Evolutionary conservation across 2,888 invertebrate species (phyloP).

Genomic region (Linyphia triangularis): DNA sequence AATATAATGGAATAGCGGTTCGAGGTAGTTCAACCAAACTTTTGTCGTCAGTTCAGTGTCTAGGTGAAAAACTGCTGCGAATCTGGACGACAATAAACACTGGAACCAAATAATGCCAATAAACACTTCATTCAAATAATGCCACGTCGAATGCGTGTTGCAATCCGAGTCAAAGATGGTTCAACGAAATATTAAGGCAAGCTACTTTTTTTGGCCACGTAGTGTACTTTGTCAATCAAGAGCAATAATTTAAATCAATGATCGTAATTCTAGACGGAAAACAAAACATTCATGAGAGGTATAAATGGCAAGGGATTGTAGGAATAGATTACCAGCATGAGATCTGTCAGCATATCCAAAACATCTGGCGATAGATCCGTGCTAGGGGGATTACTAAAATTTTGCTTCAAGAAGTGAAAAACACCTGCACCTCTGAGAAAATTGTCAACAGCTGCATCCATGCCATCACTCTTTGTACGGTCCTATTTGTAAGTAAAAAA

Average conservation of each 20-base stretch:
- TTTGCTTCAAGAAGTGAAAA: conserved; percentile 94
- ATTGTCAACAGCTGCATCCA: conserved; percentile 92
- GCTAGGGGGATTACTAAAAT: conserved; percentile 97
- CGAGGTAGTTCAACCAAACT: too few species aligned
- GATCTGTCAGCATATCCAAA: conserved; percentile 91
- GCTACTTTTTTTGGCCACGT: too few species aligned
- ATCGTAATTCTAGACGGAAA: not conserved
- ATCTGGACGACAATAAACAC: too few species aligned
- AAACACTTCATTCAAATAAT: too few species aligned
- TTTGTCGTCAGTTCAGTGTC: too few species aligned
- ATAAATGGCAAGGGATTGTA: not conserved
- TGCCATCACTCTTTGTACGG: conserved; percentile 83
- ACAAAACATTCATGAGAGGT: too few species aligned
- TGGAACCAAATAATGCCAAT: too few species aligned
- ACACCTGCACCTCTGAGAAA: conserved; percentile 94
- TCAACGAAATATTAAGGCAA: too few species aligned
- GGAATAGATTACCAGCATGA: conserved; percentile 89
- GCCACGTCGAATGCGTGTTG: too few species aligned
- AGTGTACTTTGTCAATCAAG: not conserved
- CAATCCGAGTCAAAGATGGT: too few species aligned
- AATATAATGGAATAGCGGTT: too few species aligned
- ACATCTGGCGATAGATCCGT: conserved; percentile 96
- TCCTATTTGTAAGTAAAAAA: conserved; percentile 81
- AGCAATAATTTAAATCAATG: not conserved
- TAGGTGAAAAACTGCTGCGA: too few species aligned